Conservation (phyloP, 1,140 invertebrate genomes). For the Wiebesia pumilae region DNA sequence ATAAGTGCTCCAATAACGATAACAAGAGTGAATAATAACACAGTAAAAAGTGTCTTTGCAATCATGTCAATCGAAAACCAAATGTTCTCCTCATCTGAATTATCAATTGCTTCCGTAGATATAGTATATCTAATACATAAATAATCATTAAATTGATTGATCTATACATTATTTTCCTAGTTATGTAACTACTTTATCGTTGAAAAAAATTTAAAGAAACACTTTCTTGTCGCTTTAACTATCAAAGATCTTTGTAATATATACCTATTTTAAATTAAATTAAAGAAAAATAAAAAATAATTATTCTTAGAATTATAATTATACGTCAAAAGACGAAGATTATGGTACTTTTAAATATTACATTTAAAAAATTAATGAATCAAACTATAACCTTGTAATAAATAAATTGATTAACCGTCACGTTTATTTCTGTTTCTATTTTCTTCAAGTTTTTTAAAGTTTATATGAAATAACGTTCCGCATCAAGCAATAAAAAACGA, state of each 20-base stretch:
- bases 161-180: background rate
- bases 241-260: too few relatives aligned
- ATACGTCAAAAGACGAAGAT: background rate
- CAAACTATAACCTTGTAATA: too few relatives aligned
- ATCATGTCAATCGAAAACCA: constrained; percentile 24
- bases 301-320: background rate
- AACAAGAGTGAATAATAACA: constrained; percentile 10
- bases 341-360: background rate
- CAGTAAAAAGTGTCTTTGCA: background rate
- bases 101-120: constrained; percentile 1
- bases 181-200: background rate
- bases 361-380: too few relatives aligned
- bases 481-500: background rate
- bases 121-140: background rate
- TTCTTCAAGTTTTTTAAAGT: background rate
- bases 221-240: background rate
- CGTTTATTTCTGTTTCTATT: background rate
- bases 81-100: background rate
- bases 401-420: background rate
- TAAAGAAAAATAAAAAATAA: background rate
- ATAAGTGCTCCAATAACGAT: background rate
- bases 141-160: background rate
- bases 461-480: background rate
- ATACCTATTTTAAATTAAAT: background rate
- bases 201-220: background rate